Conservation (phyloP, 1,140 invertebrate genomes). For the Sycobia sp. region DNA sequence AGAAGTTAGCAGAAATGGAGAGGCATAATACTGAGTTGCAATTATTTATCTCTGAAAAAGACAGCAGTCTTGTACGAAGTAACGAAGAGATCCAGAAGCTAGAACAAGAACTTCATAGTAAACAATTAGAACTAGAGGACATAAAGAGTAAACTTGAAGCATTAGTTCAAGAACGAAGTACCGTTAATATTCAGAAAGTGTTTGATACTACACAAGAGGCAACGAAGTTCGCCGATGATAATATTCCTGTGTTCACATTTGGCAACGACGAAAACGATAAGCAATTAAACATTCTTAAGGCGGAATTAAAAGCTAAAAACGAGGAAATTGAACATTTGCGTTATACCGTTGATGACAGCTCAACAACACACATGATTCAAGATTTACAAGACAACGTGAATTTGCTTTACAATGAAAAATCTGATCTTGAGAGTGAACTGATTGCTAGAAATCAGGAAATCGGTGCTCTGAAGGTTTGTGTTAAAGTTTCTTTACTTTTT, state of each 20-base stretch:
- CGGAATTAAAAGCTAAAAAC: constrained; percentile 47
- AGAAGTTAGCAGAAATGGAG: not conserved
- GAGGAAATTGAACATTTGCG: constrained; percentile 55
- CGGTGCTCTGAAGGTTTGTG: constrained; percentile 37
- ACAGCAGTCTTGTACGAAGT: constrained; percentile 26
- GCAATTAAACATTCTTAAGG: constrained; percentile 41
- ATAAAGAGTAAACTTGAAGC: not conserved
- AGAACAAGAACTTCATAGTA: constrained; percentile 21
- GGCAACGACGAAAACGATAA: constrained; percentile 28
- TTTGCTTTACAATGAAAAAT: constrained; percentile 52
- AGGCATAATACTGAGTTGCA: constrained; percentile 9
- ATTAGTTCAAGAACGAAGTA: not conserved
- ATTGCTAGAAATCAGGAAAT: constrained; percentile 48
- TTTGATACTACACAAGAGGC: not conserved
- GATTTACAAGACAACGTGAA: constrained; percentile 56
- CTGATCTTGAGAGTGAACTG: constrained; percentile 44
- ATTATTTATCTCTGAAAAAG: constrained; percentile 33
- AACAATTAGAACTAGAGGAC: not conserved
- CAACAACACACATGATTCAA: constrained; percentile 51
- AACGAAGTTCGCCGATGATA: not conserved
- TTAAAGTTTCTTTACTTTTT: too few species aligned
- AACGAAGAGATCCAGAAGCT: not conserved
- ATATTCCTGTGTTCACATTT: constrained; percentile 40
- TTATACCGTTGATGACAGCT: constrained; percentile 50
- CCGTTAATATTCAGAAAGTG: not conserved